Evolutionary conservation across 2,888 invertebrate genomes (phyloP).

Genomic region (Habroteleia sp.): DNA sequence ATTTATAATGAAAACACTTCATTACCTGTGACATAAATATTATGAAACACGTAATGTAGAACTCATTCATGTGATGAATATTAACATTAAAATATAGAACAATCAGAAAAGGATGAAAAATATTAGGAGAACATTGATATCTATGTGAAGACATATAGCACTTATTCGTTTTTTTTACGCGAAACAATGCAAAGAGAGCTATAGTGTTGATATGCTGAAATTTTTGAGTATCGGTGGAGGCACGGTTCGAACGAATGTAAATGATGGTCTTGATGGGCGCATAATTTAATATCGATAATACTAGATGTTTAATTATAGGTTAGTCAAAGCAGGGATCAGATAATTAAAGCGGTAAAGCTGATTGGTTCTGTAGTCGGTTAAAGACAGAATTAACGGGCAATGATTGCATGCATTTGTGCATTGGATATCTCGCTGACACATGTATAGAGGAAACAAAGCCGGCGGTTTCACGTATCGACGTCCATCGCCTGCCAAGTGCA

Average conservation of each 20-base stretch:
- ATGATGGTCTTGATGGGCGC: slow-evolving; percentile 57
- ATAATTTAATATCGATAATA: slow-evolving; percentile 63
- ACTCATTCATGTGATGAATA: too few relatives aligned
- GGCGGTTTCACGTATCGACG: slow-evolving; percentile 70
- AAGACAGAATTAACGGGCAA: slow-evolving; percentile 63
- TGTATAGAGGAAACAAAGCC: slow-evolving; percentile 63
- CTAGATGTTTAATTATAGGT: slow-evolving; percentile 60
- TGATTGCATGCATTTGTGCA: slow-evolving; percentile 61
- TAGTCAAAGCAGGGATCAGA: slow-evolving; percentile 62
- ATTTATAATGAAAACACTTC: too few relatives aligned
- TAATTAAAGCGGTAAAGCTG: slow-evolving; percentile 61
- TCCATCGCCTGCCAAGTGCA: slow-evolving; percentile 70
- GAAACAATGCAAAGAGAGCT: background rate
- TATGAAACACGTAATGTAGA: too few relatives aligned
- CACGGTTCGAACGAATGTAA: slow-evolving; percentile 40
- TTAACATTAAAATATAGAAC: too few relatives aligned
- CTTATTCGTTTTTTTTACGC: background rate
- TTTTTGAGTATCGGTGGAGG: slow-evolving; percentile 32
- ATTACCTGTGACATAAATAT: too few relatives aligned
- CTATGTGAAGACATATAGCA: too few relatives aligned
- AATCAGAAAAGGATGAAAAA: too few relatives aligned
- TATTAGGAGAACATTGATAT: too few relatives aligned
- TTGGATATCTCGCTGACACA: slow-evolving; percentile 55
- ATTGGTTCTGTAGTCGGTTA: slow-evolving; percentile 62
- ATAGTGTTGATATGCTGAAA: slow-evolving; percentile 11